Evolutionary conservation across 2,888 invertebrate genomes (phyloP).

Genomic region (Bembecia ichneumoniformis): DNA sequence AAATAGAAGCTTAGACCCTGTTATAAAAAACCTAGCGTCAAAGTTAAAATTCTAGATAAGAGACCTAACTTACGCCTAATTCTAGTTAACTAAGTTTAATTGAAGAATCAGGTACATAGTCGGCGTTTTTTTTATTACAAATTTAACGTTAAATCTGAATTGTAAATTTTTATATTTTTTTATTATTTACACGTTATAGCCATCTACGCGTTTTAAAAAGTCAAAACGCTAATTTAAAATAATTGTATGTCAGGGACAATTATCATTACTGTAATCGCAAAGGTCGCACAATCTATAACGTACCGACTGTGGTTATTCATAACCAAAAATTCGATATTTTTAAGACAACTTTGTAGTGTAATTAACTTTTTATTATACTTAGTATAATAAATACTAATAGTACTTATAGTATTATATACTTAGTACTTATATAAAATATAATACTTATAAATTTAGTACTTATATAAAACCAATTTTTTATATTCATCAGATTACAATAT

Average conservation of each 20-base stretch:
- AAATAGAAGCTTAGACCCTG: slow-evolving; percentile 56
- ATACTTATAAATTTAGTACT: too few species aligned
- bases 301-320: too few species aligned
- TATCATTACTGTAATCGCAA: too few species aligned
- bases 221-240: slow-evolving; percentile 10
- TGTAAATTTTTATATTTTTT: slow-evolving; percentile 16
- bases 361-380: too few species aligned
- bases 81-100: slow-evolving; percentile 63
- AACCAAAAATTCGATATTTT: too few species aligned
- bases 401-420: too few species aligned
- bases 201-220: slow-evolving; percentile 23
- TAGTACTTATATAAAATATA: too few species aligned
- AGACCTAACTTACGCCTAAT: slow-evolving; percentile 57
- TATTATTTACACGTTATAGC: slow-evolving; percentile 42
- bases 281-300: too few species aligned
- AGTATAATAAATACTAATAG: too few species aligned
- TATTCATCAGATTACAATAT: too few species aligned
- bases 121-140: slow-evolving; percentile 39
- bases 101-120: slow-evolving; percentile 69
- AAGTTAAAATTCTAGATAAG: slow-evolving; percentile 54
- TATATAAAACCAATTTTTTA: too few species aligned
- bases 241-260: not conserved
- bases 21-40: slow-evolving; percentile 58
- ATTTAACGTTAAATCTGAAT: slow-evolving; percentile 38
- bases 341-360: too few species aligned